Evolutionary conservation across 2,113 vertebrate species (phyloP).

Genomic region (Trinectes maculatus): DNA sequence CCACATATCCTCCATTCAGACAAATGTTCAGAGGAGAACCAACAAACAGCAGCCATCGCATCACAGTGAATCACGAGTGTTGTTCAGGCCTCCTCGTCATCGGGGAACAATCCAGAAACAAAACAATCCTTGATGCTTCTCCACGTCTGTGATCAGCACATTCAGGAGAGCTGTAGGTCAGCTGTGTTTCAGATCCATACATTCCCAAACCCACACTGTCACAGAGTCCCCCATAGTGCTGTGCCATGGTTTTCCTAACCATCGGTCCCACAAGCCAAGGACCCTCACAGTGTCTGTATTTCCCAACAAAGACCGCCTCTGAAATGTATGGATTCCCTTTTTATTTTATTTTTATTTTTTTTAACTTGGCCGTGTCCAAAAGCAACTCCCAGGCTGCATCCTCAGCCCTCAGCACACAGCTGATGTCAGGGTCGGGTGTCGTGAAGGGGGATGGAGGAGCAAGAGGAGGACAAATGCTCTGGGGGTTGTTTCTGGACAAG

Average conservation of each 20-base stretch:
- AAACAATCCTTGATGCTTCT: no score
- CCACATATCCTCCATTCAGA: neutral
- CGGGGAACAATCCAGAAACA: no score
- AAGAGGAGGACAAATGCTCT: constrained; percentile 3
- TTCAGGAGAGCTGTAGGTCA: constrained; percentile 19
- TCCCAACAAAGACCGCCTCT: constrained; percentile 79
- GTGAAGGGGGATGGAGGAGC: neutral
- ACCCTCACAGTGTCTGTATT: constrained; percentile 79
- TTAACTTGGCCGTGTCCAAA: constrained; percentile 67
- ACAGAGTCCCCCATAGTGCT: constrained; percentile 49
- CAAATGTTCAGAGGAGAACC: constrained; percentile 33
- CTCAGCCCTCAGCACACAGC: neutral
- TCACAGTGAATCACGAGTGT: constrained; percentile 38
- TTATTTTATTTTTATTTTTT: no score
- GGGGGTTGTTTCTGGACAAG: constrained; percentile 71
- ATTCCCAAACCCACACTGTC: constrained; percentile 45
- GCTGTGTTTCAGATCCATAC: constrained; percentile 49
- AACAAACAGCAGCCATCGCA: constrained; percentile 27
- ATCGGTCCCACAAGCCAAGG: constrained; percentile 51
- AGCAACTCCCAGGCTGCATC: constrained; percentile 53
- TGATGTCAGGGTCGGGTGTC: neutral
- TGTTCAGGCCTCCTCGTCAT: no score
- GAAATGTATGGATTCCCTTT: constrained; percentile 72
- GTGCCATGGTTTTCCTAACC: constrained; percentile 52
- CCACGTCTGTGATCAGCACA: constrained; percentile 39